Conservation (phyloP, 2,113 vertebrate genomes). For the Capreolus pygargus region DNA sequence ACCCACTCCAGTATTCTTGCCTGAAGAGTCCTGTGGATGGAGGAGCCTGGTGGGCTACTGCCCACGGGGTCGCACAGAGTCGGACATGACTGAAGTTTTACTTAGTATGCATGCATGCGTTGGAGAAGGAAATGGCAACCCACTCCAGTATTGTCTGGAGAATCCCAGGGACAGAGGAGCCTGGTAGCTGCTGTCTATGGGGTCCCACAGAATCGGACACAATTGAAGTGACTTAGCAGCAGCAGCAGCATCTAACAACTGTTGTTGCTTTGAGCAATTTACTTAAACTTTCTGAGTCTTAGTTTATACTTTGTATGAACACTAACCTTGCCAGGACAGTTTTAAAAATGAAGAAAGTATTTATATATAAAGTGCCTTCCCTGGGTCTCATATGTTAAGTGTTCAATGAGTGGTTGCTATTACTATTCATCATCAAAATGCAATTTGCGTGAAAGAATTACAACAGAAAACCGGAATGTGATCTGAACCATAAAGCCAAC, state of each 20-base stretch:
- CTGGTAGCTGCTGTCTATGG: not conserved
- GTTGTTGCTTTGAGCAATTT: not conserved
- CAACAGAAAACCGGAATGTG: constrained; percentile 1
- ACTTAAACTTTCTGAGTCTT: not conserved
- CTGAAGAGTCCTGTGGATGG: not conserved
- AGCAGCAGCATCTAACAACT: not conserved
- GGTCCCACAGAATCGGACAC: not conserved
- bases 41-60: not conserved
- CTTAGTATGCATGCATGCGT: not conserved
- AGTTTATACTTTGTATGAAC: constrained; percentile 29
- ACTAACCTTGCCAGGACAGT: not conserved
- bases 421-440: constrained; percentile 13
- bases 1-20: not conserved
- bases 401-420: not conserved
- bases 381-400: not conserved
- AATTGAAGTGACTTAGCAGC: not conserved
- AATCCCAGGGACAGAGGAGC: not conserved
- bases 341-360: constrained; percentile 23
- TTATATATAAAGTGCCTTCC: not conserved
- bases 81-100: accelerated
- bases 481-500: constrained; percentile 38
- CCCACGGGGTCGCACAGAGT: not conserved
- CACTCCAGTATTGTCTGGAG: not conserved
- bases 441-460: constrained; percentile 26
- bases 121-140: not conserved